Percentiles rank a stretch among this genome's conserved stretches.
These are phyloP conservation scores for Dissostichus mawsoni DNA, from an alignment of 2,113 vertebrate genomes.

Conservation along the genomic window DNA sequence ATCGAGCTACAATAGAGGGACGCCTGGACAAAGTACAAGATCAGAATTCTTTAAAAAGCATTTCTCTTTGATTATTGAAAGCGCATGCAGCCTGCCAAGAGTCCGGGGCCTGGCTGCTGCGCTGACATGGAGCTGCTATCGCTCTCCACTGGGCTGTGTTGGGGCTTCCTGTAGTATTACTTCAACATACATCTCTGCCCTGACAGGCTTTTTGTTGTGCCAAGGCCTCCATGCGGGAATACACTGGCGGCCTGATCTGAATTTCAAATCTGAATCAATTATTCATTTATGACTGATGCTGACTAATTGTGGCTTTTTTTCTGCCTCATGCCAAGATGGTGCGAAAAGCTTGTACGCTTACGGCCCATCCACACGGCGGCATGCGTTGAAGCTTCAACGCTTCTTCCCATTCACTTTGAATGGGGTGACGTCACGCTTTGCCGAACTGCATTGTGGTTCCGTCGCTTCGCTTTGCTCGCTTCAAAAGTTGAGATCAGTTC, in stretches of 20 bases:
- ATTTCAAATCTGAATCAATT: constrained; percentile 82
- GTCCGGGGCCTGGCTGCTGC: constrained; percentile 35
- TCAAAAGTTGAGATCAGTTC: too few relatives aligned
- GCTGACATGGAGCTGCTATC: constrained; percentile 54
- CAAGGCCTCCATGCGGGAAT: constrained; percentile 62
- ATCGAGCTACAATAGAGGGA: constrained; percentile 29
- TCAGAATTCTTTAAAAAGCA: constrained; percentile 56
- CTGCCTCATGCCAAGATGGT: constrained; percentile 41
- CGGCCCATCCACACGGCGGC: too few relatives aligned
- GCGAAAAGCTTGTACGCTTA: constrained; percentile 27
- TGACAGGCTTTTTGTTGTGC: constrained; percentile 78
- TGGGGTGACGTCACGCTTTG: too few relatives aligned
- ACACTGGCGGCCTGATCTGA: constrained; percentile 68
- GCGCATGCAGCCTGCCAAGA: constrained; percentile 46
- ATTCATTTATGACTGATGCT: constrained; percentile 80
- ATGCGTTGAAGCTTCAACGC: too few relatives aligned
- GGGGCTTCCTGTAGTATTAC: constrained; percentile 62
- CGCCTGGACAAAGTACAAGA: constrained; percentile 26
- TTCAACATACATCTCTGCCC: constrained; percentile 76
- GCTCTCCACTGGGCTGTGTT: constrained; percentile 48
- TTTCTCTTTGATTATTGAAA: constrained; percentile 64
- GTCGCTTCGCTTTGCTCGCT: too few relatives aligned
- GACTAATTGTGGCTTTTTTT: constrained; percentile 76
- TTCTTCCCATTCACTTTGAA: too few relatives aligned
- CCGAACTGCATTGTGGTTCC: too few relatives aligned